Evolutionary conservation across 1,140 invertebrate genomes (phyloP), one percentile per base, ranked within the genome.

Genomic region (Kradibia gibbosae): DNA sequence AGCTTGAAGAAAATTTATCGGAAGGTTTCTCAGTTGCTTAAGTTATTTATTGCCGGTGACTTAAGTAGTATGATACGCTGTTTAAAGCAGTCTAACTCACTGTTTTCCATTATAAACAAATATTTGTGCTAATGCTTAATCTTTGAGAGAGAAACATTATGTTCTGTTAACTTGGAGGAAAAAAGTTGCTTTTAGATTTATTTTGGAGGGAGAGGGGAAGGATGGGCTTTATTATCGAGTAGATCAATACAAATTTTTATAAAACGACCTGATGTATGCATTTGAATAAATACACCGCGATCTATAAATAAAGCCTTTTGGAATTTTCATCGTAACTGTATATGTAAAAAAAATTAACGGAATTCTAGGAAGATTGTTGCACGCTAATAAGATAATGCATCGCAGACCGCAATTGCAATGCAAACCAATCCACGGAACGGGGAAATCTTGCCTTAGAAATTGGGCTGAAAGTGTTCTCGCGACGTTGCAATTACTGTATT

Each of bases 61-160:
- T 15, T n/a, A 65, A 65, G 60, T 17, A 31, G 20, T 10, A n/a
- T n/a, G n/a, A n/a, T n/a, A 17, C 15, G 50, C 50, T 20, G 60
- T 36, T 65, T 34, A 65, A 65, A 28, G 60, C 36, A 65, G 1
- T 36, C 22, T 25, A 36, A 11, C 22, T 65, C 31, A 36, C 11
- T 22, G 15, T 65, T 36, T 65, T 65, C 31, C 28, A 17, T 65
- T 36, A 65, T 65, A 36, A 36, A 65, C 60, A 34, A 36, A 65
- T 65, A 65, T 65, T 65, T 65, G 31, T 65, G 20, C 60, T 36
- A 65, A 36, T 13, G 60, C 31, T 65, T 65, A 65, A 65, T 65
- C 60, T 65, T 3, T n/a, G n/a, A 36, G 22, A 20, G 60, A 65
- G 60, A 2, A 36, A 65, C 28, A 65, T 36, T 36, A 36, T 36